Conservation (phyloP, 2,888 invertebrate species). For the Melanargia galathea region DNA sequence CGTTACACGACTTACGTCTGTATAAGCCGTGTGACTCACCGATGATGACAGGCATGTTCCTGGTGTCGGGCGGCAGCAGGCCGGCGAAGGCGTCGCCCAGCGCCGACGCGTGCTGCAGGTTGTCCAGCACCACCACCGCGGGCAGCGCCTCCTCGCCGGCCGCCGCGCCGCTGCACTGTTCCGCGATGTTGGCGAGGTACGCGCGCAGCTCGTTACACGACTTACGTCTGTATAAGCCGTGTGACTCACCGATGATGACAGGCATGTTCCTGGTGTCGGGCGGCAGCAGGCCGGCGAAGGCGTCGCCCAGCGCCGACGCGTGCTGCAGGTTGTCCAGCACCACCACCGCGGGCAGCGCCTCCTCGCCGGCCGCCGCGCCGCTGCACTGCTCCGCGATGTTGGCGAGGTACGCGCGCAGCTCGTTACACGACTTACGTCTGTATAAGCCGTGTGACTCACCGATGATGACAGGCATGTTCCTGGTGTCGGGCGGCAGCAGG, state of each 20-base stretch:
- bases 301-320: slow-evolving; percentile 94
- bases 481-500: too few species aligned
- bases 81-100: slow-evolving; percentile 95
- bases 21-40: too few species aligned
- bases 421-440: too few species aligned
- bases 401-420: slow-evolving; percentile 94
- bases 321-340: slow-evolving; percentile 98
- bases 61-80: slow-evolving; percentile 91
- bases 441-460: too few species aligned
- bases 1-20: too few species aligned
- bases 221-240: not conserved
- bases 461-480: too few species aligned
- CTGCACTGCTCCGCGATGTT: slow-evolving; percentile 97
- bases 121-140: slow-evolving; percentile 98
- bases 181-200: too few species aligned
- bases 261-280: slow-evolving; percentile 92
- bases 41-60: slow-evolving; percentile 94
- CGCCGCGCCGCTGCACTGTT: slow-evolving; percentile 90
- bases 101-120: slow-evolving; percentile 95
- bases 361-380: slow-evolving; percentile 84
- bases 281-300: slow-evolving; percentile 93
- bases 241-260: slow-evolving; percentile 87
- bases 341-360: slow-evolving; percentile 93
- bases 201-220: too few species aligned
- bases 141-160: slow-evolving; percentile 88